Base-by-base conservation (phyloP, 2,888 invertebrate species). In the Buathra laborator region DNA sequence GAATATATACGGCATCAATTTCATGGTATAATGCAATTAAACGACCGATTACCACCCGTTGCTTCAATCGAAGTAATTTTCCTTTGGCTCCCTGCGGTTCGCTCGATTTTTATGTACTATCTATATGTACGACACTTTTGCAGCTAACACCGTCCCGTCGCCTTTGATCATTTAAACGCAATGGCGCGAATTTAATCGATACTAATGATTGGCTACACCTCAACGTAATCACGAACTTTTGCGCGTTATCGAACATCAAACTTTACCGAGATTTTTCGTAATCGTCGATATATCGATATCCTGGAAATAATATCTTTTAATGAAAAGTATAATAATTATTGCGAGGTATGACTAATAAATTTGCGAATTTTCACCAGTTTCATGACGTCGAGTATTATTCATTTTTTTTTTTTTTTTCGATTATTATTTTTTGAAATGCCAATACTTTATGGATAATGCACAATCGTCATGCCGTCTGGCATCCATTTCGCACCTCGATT, bases 21-120 rank as follows among this genome's bases (percentile, higher is more conserved):
- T 86, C 87, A 88, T 87, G 86, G 76, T 82, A 70, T 62, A 46
- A 68, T 44, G 85, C 77, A 85, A 89, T 89, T 83, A 86, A 87
- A 86, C 78, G 80, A 70, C 79, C 81, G 77, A 83, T 86, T 82
- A 76, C 83, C 77, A 75, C 80, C 46, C 68, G 83, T 80, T 75
- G 81, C 74, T 72, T 67, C 9, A 19, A 62, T 77, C 74, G 74
- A 70, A 72, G 71, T 10, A 53, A 68, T 84, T 81, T 76, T 59
- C 29, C 32, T 64, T 16, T 3, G 6, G 14, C 72, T 59, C 29
- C 9, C 19, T 24, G 56, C 56, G 56, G 12, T 24, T 10, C 51
- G 10, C 9, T 53, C 16, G 44, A 44, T 29, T 72, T 68, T 24
- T 2, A 77, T 72, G 48, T 44, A 37, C 5, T 19, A 62, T 56